Evolutionary conservation across 2,113 vertebrate genomes (phyloP).

Genomic region (Muscicapa adusta): DNA sequence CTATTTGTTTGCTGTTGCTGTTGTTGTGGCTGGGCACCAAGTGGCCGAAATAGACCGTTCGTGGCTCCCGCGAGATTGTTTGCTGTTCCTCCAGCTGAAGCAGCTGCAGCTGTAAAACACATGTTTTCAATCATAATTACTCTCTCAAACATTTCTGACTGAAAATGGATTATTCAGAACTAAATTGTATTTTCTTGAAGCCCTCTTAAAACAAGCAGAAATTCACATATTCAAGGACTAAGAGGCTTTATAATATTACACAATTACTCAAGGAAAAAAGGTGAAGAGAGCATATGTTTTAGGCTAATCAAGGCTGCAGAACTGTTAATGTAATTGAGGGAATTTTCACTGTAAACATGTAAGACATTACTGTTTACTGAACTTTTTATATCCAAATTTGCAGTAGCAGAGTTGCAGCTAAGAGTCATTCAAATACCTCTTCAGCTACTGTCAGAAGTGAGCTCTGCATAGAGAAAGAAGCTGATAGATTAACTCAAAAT

Average conservation of each 20-base stretch:
- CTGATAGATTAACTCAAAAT: neutral
- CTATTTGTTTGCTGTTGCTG: constrained; percentile 84
- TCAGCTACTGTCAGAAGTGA: neutral
- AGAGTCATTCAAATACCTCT: neutral
- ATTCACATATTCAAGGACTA: constrained; percentile 4
- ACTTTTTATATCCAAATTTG: neutral
- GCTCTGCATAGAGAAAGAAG: neutral
- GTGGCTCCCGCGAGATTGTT: constrained; percentile 88
- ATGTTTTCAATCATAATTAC: constrained; percentile 53
- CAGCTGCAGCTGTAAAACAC: constrained; percentile 82
- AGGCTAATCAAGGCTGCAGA: neutral
- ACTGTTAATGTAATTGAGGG: neutral
- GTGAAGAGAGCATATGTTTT: neutral
- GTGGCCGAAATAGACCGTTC: constrained; percentile 90
- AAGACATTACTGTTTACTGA: neutral
- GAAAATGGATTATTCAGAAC: constrained; percentile 27
- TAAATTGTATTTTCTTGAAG: neutral
- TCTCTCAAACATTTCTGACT: constrained; percentile 15
- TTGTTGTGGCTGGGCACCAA: constrained; percentile 86
- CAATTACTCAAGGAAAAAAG: neutral
- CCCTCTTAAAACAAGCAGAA: constrained; percentile 11
- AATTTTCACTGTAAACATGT: neutral
- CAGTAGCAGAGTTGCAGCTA: neutral
- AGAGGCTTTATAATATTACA: neutral
- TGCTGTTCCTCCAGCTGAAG: constrained; percentile 88